Evolutionary conservation across 2,797 vertebrate genomes (phyloP).

Genomic region (Phrynocephalus forsythii): DNA sequence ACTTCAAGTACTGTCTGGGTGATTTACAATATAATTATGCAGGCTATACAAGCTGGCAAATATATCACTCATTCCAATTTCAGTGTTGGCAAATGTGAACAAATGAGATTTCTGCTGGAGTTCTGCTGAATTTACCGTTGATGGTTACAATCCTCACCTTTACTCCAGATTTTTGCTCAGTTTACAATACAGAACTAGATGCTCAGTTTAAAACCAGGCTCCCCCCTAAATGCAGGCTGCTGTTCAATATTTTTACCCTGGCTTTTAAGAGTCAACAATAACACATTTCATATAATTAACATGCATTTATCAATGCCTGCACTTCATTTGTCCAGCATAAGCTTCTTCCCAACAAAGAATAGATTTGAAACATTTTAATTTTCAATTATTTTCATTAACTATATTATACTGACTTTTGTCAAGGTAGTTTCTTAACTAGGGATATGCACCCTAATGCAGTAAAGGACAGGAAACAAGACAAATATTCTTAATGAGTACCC

Average conservation of each 20-base stretch:
- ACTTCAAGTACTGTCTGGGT: too few relatives aligned
- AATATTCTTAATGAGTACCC: background rate
- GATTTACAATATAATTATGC: too few relatives aligned
- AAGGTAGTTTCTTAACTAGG: background rate
- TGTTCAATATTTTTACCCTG: background rate
- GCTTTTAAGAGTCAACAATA: background rate
- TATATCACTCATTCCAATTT: background rate
- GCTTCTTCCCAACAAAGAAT: background rate
- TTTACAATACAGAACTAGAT: background rate
- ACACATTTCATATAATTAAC: background rate
- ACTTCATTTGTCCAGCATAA: background rate
- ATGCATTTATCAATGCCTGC: slow-evolving; percentile 20
- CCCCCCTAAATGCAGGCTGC: background rate
- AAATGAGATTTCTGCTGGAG: background rate
- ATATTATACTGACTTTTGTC: background rate
- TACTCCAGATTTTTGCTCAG: background rate
- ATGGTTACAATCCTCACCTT: background rate
- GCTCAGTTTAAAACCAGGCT: background rate
- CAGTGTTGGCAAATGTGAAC: background rate
- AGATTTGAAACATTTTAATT: slow-evolving; percentile 47
- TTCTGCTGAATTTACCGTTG: background rate
- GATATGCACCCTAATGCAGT: background rate
- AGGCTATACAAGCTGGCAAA: background rate
- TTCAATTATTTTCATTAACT: background rate
- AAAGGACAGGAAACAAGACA: background rate